phyloP scores from a whole-genome alignment of 2,113 vertebrate species.

The Setophaga coronata region DNA sequence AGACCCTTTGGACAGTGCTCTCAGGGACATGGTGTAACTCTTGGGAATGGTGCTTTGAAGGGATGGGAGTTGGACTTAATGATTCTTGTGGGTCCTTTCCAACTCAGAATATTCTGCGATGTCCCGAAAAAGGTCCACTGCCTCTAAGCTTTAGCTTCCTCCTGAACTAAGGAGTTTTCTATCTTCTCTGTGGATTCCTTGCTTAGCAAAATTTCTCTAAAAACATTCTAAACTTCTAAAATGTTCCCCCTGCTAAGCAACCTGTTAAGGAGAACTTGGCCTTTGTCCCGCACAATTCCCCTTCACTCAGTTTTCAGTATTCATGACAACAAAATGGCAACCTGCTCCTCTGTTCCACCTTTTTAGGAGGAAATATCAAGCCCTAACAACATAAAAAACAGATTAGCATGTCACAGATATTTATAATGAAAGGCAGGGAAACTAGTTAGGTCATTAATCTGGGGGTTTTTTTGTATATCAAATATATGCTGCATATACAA shows the following conservation, averaged over 20 bases:
- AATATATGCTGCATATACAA: not conserved
- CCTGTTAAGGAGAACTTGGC: not conserved
- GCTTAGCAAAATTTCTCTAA: not conserved
- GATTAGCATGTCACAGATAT: not conserved
- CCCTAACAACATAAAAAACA: not conserved
- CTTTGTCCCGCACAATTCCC: not conserved
- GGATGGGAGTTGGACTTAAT: not conserved
- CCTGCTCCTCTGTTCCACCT: not conserved
- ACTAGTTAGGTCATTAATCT: not conserved
- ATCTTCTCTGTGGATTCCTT: not conserved
- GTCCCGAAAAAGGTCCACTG: not conserved
- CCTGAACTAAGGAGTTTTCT: not conserved
- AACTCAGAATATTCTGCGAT: not conserved
- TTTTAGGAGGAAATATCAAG: not conserved
- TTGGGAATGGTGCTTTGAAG: not conserved
- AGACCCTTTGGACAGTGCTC: not conserved
- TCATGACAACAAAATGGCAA: not conserved
- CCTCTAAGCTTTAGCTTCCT: not conserved
- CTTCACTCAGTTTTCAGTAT: not conserved
- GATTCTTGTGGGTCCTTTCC: not conserved
- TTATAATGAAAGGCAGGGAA: not conserved
- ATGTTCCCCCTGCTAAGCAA: not conserved
- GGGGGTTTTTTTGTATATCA: accelerated
- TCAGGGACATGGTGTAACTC: not conserved
- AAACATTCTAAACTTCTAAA: not conserved